Evolutionary conservation across 2,797 vertebrate species (phyloP), one percentile per base, ranked within the genome.

Genomic region (Cyprinella venusta): DNA sequence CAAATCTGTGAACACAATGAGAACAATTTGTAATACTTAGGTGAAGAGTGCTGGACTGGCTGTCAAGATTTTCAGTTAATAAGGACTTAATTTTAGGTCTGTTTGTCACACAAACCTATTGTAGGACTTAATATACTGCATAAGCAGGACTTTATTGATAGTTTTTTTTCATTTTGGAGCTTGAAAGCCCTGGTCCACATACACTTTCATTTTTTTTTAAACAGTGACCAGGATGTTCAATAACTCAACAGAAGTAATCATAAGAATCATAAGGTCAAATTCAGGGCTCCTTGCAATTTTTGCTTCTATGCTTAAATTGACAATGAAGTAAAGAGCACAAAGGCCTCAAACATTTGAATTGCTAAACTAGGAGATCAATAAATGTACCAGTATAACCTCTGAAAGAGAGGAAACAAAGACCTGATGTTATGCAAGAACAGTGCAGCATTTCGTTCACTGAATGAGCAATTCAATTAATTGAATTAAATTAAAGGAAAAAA

Each of bases 301-400:
- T 74, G 26, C 13, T 36, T 81, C 56, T 81, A 18, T 71, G 56
- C 19, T 50, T 54, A 40, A 56, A 69, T 24, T 52, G 16, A 63
- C 56, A 80, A 63, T 33, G 19, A 63, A 63, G 69, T 48, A 36
- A 72, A 50, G 40, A 33, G 19, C 68, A 72, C 68, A 63, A 61
- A 74, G 56, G 42, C 42, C 9, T 42, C 42, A 74, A 52, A 30
- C 79, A 64, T 81, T 68, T 69, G 26, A 79, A 79, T 52, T 70
- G 24, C 33, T 26, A 59, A 52, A 40, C 54, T 24, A 5, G n/a
- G 30, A 74, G 42, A 87, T 85, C 86, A 80, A 85, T 85, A 85
- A 52, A 54, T 69, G 70, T 33, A 42, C 26, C n/a, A 36, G 52
- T 36, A 30, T 30, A 40, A 40, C 70, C 76, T 52, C 48, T 84